phyloP scores from a whole-genome alignment of 2,888 invertebrate species.

The Coleophora flavipennella region DNA sequence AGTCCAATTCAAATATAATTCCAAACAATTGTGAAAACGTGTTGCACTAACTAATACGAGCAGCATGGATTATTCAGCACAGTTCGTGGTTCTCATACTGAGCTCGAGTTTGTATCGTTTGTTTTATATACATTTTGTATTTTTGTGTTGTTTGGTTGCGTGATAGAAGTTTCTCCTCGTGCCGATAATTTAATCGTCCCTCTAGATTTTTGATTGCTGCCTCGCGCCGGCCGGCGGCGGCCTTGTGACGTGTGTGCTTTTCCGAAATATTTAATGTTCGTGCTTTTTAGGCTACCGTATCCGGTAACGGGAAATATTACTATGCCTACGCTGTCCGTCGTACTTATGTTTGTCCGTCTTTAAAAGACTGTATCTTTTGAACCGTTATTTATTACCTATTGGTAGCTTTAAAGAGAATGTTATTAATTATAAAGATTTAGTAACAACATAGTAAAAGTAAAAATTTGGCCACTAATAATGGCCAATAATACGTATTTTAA shows the following conservation, averaged over 20 bases:
- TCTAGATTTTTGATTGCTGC: conserved; percentile 29
- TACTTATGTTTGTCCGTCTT: too few species aligned
- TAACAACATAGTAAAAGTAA: too few species aligned
- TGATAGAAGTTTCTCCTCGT: conserved; percentile 31
- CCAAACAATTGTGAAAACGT: conserved; percentile 4
- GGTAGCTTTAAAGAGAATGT: too few species aligned
- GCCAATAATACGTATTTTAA: too few species aligned
- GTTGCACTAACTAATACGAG: conserved; percentile 17
- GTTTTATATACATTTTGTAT: conserved; percentile 21
- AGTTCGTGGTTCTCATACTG: conserved; percentile 47
- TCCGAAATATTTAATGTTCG: conserved; percentile 12
- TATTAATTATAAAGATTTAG: too few species aligned
- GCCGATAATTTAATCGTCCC: conserved; percentile 44
- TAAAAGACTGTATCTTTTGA: too few species aligned
- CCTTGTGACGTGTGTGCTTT: conserved; percentile 13
- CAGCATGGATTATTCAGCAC: conserved; percentile 44
- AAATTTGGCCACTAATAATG: too few species aligned
- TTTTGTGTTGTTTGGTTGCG: conserved; percentile 29
- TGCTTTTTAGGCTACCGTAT: too few species aligned
- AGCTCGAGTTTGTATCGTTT: conserved; percentile 51
- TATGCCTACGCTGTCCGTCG: too few species aligned
- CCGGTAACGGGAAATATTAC: too few species aligned
- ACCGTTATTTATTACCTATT: too few species aligned
- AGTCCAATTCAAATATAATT: conserved; percentile 4
- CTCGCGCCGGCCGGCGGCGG: conserved; percentile 17